Conservation (phyloP, 2,797 vertebrate species). For the Ispidina lecontei region DNA sequence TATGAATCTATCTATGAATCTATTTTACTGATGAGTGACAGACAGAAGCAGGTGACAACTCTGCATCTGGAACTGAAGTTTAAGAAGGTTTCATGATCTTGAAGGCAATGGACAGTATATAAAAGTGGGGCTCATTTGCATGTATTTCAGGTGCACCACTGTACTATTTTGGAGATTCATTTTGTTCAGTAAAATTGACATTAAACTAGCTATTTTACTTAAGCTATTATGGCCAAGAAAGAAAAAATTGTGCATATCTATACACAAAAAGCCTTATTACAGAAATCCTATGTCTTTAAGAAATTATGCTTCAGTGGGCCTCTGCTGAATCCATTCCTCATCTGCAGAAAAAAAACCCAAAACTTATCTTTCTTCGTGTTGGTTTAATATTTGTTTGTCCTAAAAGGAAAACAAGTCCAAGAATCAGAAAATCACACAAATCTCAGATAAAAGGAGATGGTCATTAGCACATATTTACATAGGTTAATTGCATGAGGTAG, state of each 20-base stretch:
- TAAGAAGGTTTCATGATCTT: neutral
- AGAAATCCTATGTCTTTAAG: neutral
- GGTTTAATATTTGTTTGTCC: neutral
- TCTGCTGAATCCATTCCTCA: neutral
- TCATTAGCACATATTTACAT: slow-evolving; percentile 44
- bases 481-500: slow-evolving; percentile 52
- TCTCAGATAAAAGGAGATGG: neutral
- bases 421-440: neutral
- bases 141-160: neutral
- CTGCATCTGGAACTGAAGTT: neutral
- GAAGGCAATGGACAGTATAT: neutral
- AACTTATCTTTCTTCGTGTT: neutral
- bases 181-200: neutral
- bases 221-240: neutral
- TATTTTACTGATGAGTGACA: neutral
- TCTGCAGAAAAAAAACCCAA: neutral
- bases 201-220: neutral
- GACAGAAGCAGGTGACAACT: neutral
- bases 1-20: too few species aligned
- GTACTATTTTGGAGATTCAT: neutral
- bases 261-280: neutral
- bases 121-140: accelerated
- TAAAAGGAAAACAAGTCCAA: neutral
- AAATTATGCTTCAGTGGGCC: neutral
- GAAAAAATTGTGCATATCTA: neutral